Evolutionary conservation across 2,797 vertebrate species (phyloP).

Genomic region (Valencia hispanica): DNA sequence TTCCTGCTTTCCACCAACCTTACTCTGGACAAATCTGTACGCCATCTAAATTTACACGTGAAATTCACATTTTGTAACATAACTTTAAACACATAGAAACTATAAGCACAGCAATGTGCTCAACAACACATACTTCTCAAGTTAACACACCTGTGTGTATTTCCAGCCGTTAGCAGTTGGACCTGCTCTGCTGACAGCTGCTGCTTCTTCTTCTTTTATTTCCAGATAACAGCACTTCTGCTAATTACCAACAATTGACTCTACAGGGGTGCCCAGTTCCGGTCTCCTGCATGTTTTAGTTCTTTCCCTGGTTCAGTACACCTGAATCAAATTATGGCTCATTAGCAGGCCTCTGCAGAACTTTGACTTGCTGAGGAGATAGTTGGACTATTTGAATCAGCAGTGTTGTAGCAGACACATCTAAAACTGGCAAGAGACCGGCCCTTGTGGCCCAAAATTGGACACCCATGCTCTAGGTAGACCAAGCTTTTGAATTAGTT

Average conservation of each 20-base stretch:
- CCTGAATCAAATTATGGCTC: too few relatives aligned
- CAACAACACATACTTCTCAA: rapidly evolving
- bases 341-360: too few relatives aligned
- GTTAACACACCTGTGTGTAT: background rate
- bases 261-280: too few relatives aligned
- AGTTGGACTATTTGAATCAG: too few relatives aligned
- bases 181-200: slow-evolving; percentile 11
- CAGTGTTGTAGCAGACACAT: too few relatives aligned
- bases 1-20: slow-evolving; percentile 12
- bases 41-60: slow-evolving; percentile 56
- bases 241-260: slow-evolving; percentile 44
- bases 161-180: slow-evolving; percentile 33
- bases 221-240: slow-evolving; percentile 67
- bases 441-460: too few relatives aligned
- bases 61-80: background rate
- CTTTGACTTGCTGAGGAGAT: too few relatives aligned
- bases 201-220: slow-evolving; percentile 15
- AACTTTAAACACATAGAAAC: background rate
- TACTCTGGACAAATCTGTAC: slow-evolving; percentile 41
- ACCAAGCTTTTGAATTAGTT: background rate
- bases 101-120: background rate
- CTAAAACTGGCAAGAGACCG: too few relatives aligned
- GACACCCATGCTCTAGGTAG: too few relatives aligned
- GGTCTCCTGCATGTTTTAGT: too few relatives aligned
- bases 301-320: too few relatives aligned